Base-by-base conservation (phyloP, 2,797 vertebrate genomes). In the Euphonia xanthogaster region DNA sequence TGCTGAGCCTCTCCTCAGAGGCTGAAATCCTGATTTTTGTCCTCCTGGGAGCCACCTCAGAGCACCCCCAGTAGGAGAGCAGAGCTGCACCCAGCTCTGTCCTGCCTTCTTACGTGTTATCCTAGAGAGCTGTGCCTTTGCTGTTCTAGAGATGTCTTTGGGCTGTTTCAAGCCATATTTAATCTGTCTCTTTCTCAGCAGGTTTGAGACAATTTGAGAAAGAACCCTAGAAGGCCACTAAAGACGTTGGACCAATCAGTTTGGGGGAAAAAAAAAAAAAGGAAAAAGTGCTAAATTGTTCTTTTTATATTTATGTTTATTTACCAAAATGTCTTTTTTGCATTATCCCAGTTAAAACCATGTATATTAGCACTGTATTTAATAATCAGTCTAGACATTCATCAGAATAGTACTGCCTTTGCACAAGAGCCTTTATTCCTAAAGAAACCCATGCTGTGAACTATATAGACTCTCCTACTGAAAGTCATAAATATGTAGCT, bases 381-480 rank as follows among this genome's bases (percentile, higher is more conserved):
- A 98, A 98, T 98, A 98, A 96, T 96, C 98, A 95, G 95, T 94
- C 97, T 97, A 98, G 97, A 98, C 97, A 94, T 97, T 98, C 97
- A 94, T 97, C 96, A 94, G 98, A 97, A 98, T 98, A 98, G 97
- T 98, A 97, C 98, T 98, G 98, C 98, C 98, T 98, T 99, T 98
- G 98, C 98, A 99, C 98, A 97, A 97, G 97, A 98, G 94, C 98
- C 98, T 98, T 95, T 97, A 97, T 97, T 98, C 97, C 98, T 97
- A 97, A 96, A 98, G 98, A 98, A 98, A 98, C 96, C 96, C 97
- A 98, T 98, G 98, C 99, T 99, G 99, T 99, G 98, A 99, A 99
- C 98, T 98, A 97, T 96, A 63, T 19, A 98, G 98, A 98, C 97
- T 97, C 97, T 98, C 96, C 97, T 98, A 98, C 98, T 98, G 96